These are phyloP conservation scores for Spodoptera picta DNA, from an alignment of 2,888 invertebrate genomes.

Conservation along the genomic window DNA sequence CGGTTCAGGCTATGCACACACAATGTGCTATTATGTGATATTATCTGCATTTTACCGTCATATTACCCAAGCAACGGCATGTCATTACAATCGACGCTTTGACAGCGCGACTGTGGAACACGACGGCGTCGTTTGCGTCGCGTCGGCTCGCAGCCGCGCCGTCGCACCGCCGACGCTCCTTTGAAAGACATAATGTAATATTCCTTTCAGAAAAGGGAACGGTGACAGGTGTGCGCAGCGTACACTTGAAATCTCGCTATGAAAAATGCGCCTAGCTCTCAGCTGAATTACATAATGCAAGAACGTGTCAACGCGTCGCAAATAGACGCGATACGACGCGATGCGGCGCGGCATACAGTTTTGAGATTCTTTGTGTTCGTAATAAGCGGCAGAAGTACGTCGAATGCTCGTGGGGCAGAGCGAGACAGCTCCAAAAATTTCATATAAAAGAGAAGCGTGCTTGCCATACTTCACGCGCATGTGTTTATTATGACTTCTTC, in stretches of 20 bases:
- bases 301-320: constrained; percentile 78
- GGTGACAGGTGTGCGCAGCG: constrained; percentile 80
- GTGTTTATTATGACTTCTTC: constrained; percentile 81
- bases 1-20: constrained; percentile 54
- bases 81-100: constrained; percentile 62
- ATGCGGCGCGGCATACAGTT: constrained; percentile 62
- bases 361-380: constrained; percentile 81
- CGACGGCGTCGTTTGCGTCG: constrained; percentile 38
- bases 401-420: constrained; percentile 65
- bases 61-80: constrained; percentile 57
- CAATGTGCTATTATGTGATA: constrained; percentile 57
- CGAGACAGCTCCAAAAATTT: constrained; percentile 60
- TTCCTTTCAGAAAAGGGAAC: constrained; percentile 73
- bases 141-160: constrained; percentile 40
- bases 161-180: constrained; percentile 59
- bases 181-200: constrained; percentile 82
- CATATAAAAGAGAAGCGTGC: constrained; percentile 62
- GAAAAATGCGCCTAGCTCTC: constrained; percentile 80
- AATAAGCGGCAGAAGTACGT: constrained; percentile 76
- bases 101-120: constrained; percentile 58
- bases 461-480: constrained; percentile 73
- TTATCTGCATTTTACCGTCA: constrained; percentile 61
- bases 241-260: constrained; percentile 78
- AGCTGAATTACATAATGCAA: constrained; percentile 80
- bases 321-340: constrained; percentile 55